Conservation (phyloP, 2,888 invertebrate species). For the Doris montereyensis region DNA sequence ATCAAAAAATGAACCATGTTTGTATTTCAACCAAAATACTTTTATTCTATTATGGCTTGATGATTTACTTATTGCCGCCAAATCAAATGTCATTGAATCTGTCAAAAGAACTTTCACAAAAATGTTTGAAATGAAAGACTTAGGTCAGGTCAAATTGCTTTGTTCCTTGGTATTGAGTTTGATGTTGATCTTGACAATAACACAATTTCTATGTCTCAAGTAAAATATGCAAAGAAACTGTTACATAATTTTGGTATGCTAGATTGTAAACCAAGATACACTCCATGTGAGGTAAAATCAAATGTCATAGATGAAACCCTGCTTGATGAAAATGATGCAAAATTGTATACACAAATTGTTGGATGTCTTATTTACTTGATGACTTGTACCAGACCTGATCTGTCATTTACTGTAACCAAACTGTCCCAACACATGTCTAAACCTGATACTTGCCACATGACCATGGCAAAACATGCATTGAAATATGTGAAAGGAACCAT, state of each 20-base stretch:
- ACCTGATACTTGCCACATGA: neutral
- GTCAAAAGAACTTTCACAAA: neutral
- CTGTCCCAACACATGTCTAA: neutral
- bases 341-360: neutral
- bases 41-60: slow-evolving; percentile 10
- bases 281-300: neutral
- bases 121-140: slow-evolving; percentile 44
- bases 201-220: slow-evolving; percentile 31
- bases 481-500: slow-evolving; percentile 15
- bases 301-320: neutral
- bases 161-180: slow-evolving; percentile 44
- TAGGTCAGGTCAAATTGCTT: slow-evolving; percentile 37
- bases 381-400: neutral
- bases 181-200: neutral
- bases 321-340: neutral
- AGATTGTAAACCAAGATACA: slow-evolving; percentile 3
- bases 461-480: neutral
- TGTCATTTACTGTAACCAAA: neutral
- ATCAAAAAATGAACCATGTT: neutral
- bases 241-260: neutral
- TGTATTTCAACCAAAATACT: neutral
- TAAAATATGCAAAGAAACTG: slow-evolving; percentile 24
- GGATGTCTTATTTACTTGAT: slow-evolving; percentile 7
- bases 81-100: slow-evolving; percentile 18
- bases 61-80: slow-evolving; percentile 38